These are phyloP conservation scores for Bubo scandiacus DNA, from an alignment of 2,113 vertebrate species.

Conservation along the genomic window DNA sequence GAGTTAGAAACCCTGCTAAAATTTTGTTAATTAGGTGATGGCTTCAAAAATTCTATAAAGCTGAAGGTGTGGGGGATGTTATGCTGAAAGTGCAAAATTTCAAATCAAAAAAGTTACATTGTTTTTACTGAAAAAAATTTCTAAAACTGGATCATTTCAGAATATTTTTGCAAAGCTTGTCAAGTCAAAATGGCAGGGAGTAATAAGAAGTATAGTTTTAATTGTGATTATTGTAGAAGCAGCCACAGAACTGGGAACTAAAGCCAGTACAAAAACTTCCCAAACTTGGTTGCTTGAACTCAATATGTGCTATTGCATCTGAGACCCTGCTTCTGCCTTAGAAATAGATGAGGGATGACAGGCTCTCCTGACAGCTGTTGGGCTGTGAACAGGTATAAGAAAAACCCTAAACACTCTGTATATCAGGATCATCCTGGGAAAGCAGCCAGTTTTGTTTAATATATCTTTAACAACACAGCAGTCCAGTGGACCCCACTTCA, in stretches of 20 bases:
- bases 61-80: neutral
- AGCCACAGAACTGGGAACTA: neutral
- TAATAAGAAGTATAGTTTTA: neutral
- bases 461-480: neutral
- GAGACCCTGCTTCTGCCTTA: neutral
- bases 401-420: neutral
- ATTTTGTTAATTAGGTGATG: neutral
- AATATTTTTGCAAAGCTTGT: neutral
- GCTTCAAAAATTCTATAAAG: neutral
- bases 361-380: neutral
- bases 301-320: neutral
- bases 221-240: neutral
- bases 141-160: neutral
- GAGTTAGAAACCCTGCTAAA: neutral
- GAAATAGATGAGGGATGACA: fast-evolving
- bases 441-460: neutral
- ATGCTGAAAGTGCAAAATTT: neutral
- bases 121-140: neutral
- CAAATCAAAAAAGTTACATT: neutral
- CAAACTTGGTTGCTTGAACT: neutral
- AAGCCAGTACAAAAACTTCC: neutral
- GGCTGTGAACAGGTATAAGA: neutral
- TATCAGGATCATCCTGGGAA: neutral
- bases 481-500: neutral
- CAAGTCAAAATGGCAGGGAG: neutral